These are phyloP conservation scores for Drosophila meridionalis DNA, from an alignment of 2,888 invertebrate species.

Conservation along the genomic window DNA sequence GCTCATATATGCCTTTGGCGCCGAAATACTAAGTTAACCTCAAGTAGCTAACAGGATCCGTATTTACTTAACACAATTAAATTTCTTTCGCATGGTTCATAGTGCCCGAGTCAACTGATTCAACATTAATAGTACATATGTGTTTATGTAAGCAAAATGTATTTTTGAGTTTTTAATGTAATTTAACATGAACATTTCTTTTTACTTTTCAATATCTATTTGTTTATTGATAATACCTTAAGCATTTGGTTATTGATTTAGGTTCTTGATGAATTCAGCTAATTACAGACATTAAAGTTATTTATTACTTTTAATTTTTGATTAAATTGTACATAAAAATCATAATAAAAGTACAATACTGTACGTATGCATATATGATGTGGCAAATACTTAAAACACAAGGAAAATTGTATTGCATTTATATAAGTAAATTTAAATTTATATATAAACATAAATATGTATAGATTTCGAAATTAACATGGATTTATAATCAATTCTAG, in stretches of 20 bases:
- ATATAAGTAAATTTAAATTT: slow-evolving; percentile 49
- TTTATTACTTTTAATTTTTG: slow-evolving; percentile 62
- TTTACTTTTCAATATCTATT: slow-evolving; percentile 70
- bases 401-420: slow-evolving; percentile 48
- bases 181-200: slow-evolving; percentile 70
- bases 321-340: slow-evolving; percentile 66
- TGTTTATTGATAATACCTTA: slow-evolving; percentile 64
- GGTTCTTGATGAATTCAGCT: slow-evolving; percentile 63
- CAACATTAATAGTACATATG: slow-evolving; percentile 54
- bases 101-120: slow-evolving; percentile 54
- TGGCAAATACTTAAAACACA: slow-evolving; percentile 58
- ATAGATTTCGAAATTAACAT: slow-evolving; percentile 60
- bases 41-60: slow-evolving; percentile 35
- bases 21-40: slow-evolving; percentile 26
- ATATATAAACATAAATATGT: slow-evolving; percentile 63
- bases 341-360: slow-evolving; percentile 67
- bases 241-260: slow-evolving; percentile 66
- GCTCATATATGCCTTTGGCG: slow-evolving; percentile 5
- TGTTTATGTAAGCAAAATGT: slow-evolving; percentile 61
- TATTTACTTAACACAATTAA: slow-evolving; percentile 55
- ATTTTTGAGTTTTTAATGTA: slow-evolving; percentile 58
- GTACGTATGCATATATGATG: slow-evolving; percentile 55
- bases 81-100: slow-evolving; percentile 48
- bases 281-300: slow-evolving; percentile 71
- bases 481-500: slow-evolving; percentile 28